These are phyloP conservation scores for Acrossocheilus fasciatus DNA, from an alignment of 2,797 vertebrate genomes.

Conservation along the genomic window DNA sequence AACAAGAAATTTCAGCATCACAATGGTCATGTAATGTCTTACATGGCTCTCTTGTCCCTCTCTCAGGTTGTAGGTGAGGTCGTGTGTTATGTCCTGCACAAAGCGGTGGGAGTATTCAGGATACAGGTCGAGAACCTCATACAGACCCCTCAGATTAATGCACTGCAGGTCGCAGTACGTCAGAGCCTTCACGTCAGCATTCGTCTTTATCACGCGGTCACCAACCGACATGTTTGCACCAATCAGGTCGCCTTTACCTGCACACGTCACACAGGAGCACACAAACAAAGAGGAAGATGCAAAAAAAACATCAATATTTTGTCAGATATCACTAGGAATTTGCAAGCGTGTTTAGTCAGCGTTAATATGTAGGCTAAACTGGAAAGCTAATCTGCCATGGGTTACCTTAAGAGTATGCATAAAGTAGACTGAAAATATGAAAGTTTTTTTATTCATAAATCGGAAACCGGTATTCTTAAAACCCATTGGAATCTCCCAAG, in stretches of 20 bases:
- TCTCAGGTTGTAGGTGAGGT: slow-evolving; percentile 96
- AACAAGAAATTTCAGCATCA: background rate
- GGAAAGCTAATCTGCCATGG: background rate
- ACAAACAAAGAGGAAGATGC: background rate
- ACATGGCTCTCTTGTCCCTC: slow-evolving; percentile 94
- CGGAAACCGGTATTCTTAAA: background rate
- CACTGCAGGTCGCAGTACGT: slow-evolving; percentile 99
- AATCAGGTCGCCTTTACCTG: slow-evolving; percentile 96
- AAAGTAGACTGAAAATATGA: background rate
- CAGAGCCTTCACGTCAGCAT: slow-evolving; percentile 95
- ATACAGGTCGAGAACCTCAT: slow-evolving; percentile 95
- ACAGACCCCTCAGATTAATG: slow-evolving; percentile 94
- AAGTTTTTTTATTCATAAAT: slow-evolving; percentile 3
- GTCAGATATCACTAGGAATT: background rate
- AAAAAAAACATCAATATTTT: background rate
- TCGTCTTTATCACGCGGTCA: slow-evolving; percentile 96
- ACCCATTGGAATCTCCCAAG: background rate
- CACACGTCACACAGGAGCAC: background rate
- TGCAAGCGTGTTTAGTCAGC: background rate
- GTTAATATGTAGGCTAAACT: slow-evolving; percentile 1
- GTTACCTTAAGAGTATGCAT: background rate
- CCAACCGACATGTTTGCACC: slow-evolving; percentile 93
- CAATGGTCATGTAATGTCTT: slow-evolving; percentile 71
- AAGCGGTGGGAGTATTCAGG: slow-evolving; percentile 96
- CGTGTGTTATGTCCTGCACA: slow-evolving; percentile 93